Conservation (phyloP, 2,888 invertebrate species). For the Alsophila aescularia region DNA sequence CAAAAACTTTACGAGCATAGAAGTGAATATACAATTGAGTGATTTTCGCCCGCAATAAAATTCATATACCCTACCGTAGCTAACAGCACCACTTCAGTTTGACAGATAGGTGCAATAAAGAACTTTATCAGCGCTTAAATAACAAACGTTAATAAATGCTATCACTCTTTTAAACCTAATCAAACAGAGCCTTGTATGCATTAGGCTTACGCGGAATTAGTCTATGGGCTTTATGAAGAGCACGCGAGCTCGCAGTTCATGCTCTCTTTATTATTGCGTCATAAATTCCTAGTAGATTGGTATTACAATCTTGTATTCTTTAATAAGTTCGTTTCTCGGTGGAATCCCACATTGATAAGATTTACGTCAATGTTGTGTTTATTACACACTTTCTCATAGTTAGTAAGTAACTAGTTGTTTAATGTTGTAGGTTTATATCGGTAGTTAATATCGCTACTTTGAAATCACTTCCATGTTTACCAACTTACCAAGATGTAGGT, state of each 20-base stretch:
- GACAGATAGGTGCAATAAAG: not conserved
- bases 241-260: not conserved
- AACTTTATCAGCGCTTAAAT: slow-evolving; percentile 9
- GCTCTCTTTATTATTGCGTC: slow-evolving; percentile 6
- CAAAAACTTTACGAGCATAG: too few species aligned
- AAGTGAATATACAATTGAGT: too few species aligned
- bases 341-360: slow-evolving; percentile 12
- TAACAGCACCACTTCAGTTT: too few species aligned
- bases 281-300: slow-evolving; percentile 1
- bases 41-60: too few species aligned
- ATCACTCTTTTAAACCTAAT: slow-evolving; percentile 7
- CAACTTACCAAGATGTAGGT: too few species aligned
- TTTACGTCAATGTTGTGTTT: not conserved
- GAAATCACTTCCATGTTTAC: too few species aligned
- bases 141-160: not conserved
- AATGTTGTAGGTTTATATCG: not conserved
- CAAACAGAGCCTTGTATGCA: slow-evolving; percentile 6
- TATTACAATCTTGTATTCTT: slow-evolving; percentile 3
- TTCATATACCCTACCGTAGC: too few species aligned
- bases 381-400: too few species aligned
- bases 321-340: not conserved
- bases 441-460: too few species aligned
- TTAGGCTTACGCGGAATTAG: slow-evolving; percentile 6
- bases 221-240: slow-evolving; percentile 15
- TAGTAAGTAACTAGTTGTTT: not conserved